Evolutionary conservation across 2,888 invertebrate genomes (phyloP), one percentile per base, ranked within the genome.

Genomic region (Isoperla grammatica): DNA sequence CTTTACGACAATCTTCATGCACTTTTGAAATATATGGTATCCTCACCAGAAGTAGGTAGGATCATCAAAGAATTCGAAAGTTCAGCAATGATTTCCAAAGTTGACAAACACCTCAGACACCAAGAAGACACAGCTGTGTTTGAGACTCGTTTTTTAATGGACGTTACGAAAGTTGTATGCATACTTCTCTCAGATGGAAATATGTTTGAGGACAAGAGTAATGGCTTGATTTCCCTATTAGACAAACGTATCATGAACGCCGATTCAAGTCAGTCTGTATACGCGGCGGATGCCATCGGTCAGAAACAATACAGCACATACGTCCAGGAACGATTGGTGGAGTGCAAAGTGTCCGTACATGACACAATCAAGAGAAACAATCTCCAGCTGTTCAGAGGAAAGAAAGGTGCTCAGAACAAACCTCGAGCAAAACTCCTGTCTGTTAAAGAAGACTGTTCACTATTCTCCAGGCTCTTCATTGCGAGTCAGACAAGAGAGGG

Each of bases 401-500:
- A 58, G 29, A 43, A 13, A 37, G 17, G 20, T 60, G 45, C 29
- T 19, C 43, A 22, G 35, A n/a, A 23, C 23, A 39, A 58, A 45
- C 15, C 23, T 23, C 43, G 43, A n/a, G 42, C 35, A 11, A 60
- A 61, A 56, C 17, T 43, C 12, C 20, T 43, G n/a, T 17, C 56
- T 39, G 22, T 19, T 11, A 46, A 61, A 56, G 55, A 43, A 15
- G 53, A 61, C 59, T 42, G 54, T 6, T 22, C 40, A 8, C 39
- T 59, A 9, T 39, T 60, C 20, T 39, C 58, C 13, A 56, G 22
- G 43, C 40, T 59, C 11, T 59, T 60, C 53, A 56, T 62, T 19
- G 50, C 50, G 1, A 29, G 54, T 13, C 60, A 62, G 23, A 49
- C 53, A 11, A 56, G 62, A 39, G 56, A 62, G 29, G 56, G 43